Conservation (phyloP, 2,888 invertebrate genomes). For the Xylota sylvarum region DNA sequence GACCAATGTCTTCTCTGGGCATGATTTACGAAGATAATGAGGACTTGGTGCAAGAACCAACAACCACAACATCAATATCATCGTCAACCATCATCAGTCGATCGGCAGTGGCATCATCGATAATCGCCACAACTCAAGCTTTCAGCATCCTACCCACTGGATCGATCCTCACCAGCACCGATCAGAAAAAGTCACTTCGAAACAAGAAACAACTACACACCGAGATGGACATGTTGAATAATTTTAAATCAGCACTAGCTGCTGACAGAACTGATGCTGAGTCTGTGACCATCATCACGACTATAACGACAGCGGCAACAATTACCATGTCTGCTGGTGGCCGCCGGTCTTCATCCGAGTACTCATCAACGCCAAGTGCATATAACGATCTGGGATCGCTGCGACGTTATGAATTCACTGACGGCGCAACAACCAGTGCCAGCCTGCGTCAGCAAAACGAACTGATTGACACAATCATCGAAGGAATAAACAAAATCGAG, state of each 20-base stretch:
- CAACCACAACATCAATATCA: slow-evolving; percentile 44
- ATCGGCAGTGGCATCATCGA: slow-evolving; percentile 33
- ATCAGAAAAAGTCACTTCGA: slow-evolving; percentile 79
- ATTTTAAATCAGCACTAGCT: slow-evolving; percentile 81
- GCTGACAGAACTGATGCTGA: slow-evolving; percentile 71
- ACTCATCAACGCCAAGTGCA: slow-evolving; percentile 28
- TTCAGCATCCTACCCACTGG: slow-evolving; percentile 38
- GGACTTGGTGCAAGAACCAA: slow-evolving; percentile 84
- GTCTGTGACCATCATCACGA: slow-evolving; percentile 42
- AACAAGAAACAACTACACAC: slow-evolving; percentile 83
- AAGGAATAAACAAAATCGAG: slow-evolving; percentile 83
- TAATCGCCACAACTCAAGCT: slow-evolving; percentile 49
- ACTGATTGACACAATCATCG: slow-evolving; percentile 78
- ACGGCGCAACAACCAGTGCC: slow-evolving; percentile 19
- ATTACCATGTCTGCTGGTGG: slow-evolving; percentile 35
- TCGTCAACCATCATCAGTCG: slow-evolving; percentile 51
- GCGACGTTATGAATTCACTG: slow-evolving; percentile 33
- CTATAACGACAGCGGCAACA: slow-evolving; percentile 54
- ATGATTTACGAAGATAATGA: slow-evolving; percentile 96
- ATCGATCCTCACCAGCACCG: slow-evolving; percentile 4
- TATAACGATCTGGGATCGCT: slow-evolving; percentile 58
- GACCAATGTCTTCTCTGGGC: slow-evolving; percentile 90
- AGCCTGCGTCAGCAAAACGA: slow-evolving; percentile 62
- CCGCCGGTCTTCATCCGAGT: slow-evolving; percentile 18
- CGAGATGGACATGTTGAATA: slow-evolving; percentile 84